Evolutionary conservation across 2,888 invertebrate species (phyloP), one percentile per base, ranked within the genome.

Genomic region (Antheraea yamamai): DNA sequence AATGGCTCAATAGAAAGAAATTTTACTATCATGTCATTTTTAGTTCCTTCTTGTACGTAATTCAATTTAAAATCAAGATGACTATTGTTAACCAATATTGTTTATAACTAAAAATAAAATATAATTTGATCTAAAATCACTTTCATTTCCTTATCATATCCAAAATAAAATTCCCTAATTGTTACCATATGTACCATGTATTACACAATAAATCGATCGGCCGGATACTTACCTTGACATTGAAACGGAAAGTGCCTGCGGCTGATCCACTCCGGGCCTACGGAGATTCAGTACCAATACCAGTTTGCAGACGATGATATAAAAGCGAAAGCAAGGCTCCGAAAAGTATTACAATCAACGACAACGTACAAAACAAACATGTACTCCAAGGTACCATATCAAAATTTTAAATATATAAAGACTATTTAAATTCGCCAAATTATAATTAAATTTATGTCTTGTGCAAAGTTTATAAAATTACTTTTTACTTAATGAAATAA

Each of bases 321-420:
- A 94, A 89, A 93, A 93, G 92, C 92, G 88, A 89, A 88, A 88
- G 89, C 85, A 84, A 84, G 81, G 90, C 85, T 87, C 86, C 87
- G 84, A 89, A 92, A 91, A 87, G 82, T 90, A 94, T 92, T 90
- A 90, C 87, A 88, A 87, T 87, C 85, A 84, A 82, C 86, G 87
- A 82, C 89, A 87, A 86, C 90, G 82, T 83, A 85, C 90, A 86
- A 88, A 83, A 86, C 87, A 90, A 93, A 89, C 93, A 93, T 94
- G 94, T 94, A 89, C 90, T 83, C 93, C 85, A 93, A 94, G 93
- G 93, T 94, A 92, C 85, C 78, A 93, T 93, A 92, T 85, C 78
- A 76, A 75, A 76, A 39, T 52, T 73, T n/a, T n/a, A 64, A 30
- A 47, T 73, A 52, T 47, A 52, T 6, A 68, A 73, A 74, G 35